phyloP scores from a whole-genome alignment of 2,797 vertebrate species.

The Podarcis siculus region DNA sequence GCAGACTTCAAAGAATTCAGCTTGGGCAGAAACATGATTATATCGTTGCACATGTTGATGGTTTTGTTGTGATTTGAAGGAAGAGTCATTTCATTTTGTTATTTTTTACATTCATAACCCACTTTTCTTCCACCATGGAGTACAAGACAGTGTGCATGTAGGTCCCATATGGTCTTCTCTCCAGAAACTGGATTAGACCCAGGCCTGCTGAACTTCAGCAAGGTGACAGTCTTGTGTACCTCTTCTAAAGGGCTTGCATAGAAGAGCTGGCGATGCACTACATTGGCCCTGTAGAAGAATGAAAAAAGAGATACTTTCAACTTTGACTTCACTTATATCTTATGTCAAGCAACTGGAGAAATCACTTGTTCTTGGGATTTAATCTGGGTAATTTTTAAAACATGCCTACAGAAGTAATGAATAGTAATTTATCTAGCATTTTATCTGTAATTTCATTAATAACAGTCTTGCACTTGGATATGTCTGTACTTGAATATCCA shows the following conservation, averaged over 20 bases:
- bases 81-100: not conserved
- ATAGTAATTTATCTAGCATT: not conserved
- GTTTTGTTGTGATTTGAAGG: not conserved
- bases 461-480: not conserved
- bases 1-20: not conserved
- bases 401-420: not conserved
- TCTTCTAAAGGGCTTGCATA: not conserved
- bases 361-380: not conserved
- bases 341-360: not conserved
- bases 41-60: not conserved
- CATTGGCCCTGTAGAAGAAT: too few relatives aligned
- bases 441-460: slow-evolving; percentile 15
- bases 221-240: not conserved
- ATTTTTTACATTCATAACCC: not conserved
- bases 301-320: not conserved
- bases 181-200: too few relatives aligned
- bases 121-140: too few relatives aligned
- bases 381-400: not conserved
- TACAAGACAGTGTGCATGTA: too few relatives aligned
- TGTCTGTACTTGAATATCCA: not conserved
- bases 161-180: too few relatives aligned
- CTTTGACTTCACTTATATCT: not conserved
- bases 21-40: not conserved
- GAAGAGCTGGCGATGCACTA: not conserved
- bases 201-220: not conserved